A percentile compares a stretch with the other conserved stretches of the same genome.
Conservation (phyloP, 2,888 invertebrate species). For the Leptogaster cylindrica region DNA sequence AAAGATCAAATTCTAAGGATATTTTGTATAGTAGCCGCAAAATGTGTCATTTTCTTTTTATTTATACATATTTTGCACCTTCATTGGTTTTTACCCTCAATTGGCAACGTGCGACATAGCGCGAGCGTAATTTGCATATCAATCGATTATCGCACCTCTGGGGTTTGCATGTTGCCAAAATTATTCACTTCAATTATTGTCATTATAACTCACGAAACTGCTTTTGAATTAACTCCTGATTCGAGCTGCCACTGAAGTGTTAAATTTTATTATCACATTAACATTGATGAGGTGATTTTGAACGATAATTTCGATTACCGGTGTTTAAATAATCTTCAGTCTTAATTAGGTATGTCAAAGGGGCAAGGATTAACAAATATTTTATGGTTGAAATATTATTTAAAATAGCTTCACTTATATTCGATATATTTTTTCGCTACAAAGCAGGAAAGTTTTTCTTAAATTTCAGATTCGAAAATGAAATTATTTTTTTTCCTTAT, state of each 20-base stretch:
- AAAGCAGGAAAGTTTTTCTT: too few relatives aligned
- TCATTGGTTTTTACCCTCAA: slow-evolving; percentile 28
- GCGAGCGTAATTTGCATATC: slow-evolving; percentile 44
- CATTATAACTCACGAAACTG: slow-evolving; percentile 42
- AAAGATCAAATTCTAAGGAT: background rate
- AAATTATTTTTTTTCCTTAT: too few relatives aligned
- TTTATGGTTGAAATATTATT: too few relatives aligned
- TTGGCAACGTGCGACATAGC: slow-evolving; percentile 41
- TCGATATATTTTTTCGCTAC: too few relatives aligned
- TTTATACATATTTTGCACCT: slow-evolving; percentile 9
- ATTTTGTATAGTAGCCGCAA: background rate
- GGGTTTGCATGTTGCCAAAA: slow-evolving; percentile 46
- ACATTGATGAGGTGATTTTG: slow-evolving; percentile 39
- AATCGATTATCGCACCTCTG: slow-evolving; percentile 44
- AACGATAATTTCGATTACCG: too few relatives aligned
- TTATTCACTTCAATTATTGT: slow-evolving; percentile 46
- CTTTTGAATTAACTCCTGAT: slow-evolving; percentile 31
- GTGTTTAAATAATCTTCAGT: too few relatives aligned
- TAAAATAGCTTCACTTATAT: too few relatives aligned
- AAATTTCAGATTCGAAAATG: too few relatives aligned
- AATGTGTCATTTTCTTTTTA: slow-evolving; percentile 28
- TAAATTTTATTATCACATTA: slow-evolving; percentile 45
- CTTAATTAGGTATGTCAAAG: too few relatives aligned
- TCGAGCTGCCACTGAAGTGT: slow-evolving; percentile 34
- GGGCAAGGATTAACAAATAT: too few relatives aligned